Conservation (phyloP, 1,140 invertebrate genomes). For the Nymphalis io region DNA sequence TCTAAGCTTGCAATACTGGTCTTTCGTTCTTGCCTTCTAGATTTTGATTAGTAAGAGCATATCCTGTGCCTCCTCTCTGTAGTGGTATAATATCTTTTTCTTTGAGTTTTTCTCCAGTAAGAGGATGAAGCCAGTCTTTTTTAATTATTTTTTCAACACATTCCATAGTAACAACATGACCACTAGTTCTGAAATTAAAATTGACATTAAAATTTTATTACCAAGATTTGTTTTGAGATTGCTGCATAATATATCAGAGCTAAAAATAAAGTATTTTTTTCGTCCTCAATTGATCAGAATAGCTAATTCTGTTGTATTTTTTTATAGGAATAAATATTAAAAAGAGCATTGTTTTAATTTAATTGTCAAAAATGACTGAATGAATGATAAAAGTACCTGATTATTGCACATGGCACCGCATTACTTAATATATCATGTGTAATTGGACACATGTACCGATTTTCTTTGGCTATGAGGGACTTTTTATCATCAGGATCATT, state of each 20-base stretch:
- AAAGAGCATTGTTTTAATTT: no score
- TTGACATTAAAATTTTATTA: neutral
- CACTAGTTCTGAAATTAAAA: constrained; percentile 76
- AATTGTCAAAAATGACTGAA: no score
- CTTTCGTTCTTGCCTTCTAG: constrained; percentile 92
- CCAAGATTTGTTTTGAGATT: neutral
- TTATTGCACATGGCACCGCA: constrained; percentile 94
- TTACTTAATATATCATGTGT: constrained; percentile 98
- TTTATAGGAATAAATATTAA: no score
- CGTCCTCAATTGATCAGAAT: no score
- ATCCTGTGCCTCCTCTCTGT: constrained; percentile 97
- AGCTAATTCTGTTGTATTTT: no score
- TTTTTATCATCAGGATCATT: constrained; percentile 92
- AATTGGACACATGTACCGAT: constrained; percentile 98
- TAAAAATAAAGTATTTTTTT: no score
- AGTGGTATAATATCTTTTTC: constrained; percentile 96
- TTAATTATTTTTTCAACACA: constrained; percentile 98
- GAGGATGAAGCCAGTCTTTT: constrained; percentile 98
- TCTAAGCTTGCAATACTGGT: constrained; percentile 91
- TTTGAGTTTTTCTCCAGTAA: constrained; percentile 92
- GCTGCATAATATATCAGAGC: no score
- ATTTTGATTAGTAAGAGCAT: constrained; percentile 91
- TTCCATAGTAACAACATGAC: constrained; percentile 97
- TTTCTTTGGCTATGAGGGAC: constrained; percentile 90
- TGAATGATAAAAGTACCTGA: constrained; percentile 84